phyloP scores from a whole-genome alignment of 2,797 vertebrate genomes.

The Premnoplex brunnescens region DNA sequence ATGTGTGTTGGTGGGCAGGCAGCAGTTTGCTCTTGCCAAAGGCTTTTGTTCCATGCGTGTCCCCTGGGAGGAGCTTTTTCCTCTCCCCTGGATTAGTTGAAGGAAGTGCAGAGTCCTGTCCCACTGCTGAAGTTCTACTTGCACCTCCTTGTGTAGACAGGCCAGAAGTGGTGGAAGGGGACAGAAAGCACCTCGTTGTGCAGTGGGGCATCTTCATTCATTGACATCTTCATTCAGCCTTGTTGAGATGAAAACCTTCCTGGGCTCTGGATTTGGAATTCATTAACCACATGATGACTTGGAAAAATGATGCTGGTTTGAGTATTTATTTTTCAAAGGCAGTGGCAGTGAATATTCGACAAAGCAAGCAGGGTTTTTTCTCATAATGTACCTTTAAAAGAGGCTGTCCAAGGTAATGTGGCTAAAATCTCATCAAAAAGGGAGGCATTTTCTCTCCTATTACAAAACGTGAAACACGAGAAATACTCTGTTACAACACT shows the following conservation, averaged over 20 bases:
- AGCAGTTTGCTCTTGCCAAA: not conserved
- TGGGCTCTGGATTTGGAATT: not conserved
- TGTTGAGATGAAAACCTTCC: not conserved
- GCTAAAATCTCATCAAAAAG: not conserved
- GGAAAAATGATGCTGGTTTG: not conserved
- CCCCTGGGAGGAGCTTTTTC: not conserved
- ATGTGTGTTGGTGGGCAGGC: not conserved
- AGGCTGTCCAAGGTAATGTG: not conserved
- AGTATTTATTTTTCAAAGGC: not conserved
- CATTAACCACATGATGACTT: not conserved
- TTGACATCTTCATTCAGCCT: not conserved
- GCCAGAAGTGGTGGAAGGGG: not conserved
- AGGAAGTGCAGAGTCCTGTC: not conserved
- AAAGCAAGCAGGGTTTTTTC: not conserved
- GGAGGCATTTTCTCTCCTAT: not conserved
- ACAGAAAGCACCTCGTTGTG: not conserved
- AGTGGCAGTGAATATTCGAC: not conserved
- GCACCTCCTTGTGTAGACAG: not conserved
- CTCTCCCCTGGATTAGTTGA: not conserved
- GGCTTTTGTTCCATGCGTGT: not conserved
- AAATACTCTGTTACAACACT: not conserved
- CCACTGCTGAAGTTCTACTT: not conserved
- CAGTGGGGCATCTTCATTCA: not conserved
- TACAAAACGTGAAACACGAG: not conserved
- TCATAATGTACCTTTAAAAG: not conserved